A percentile compares a stretch with the other conserved stretches of the same genome.
These are phyloP conservation scores for Staurois parvus DNA, from an alignment of 2,797 vertebrate species.

Conservation along the genomic window DNA sequence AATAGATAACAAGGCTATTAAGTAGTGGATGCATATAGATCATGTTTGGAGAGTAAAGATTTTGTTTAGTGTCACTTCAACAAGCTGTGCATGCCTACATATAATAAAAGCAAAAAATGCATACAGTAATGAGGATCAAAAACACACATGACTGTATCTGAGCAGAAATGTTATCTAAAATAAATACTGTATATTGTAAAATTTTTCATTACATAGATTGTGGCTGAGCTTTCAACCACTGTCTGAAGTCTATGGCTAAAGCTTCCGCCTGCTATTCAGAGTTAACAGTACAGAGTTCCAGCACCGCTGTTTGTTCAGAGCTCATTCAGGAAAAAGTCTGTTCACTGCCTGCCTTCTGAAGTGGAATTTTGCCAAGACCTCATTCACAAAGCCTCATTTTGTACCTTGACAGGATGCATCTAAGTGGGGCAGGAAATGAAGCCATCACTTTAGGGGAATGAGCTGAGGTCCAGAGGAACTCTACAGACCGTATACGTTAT, in stretches of 20 bases:
- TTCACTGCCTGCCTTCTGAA: conserved; percentile 38
- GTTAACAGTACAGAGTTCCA: background rate
- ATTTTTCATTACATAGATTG: background rate
- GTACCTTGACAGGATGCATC: conserved; percentile 59
- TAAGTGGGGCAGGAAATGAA: conserved; percentile 62
- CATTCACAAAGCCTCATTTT: conserved; percentile 55
- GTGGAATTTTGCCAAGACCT: conserved; percentile 55
- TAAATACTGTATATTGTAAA: too few species aligned
- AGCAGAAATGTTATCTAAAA: too few species aligned
- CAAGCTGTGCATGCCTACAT: too few species aligned
- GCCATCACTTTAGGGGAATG: conserved; percentile 59
- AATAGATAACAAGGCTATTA: too few species aligned
- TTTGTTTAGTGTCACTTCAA: too few species aligned
- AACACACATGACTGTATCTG: too few species aligned
- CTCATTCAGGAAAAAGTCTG: conserved; percentile 41
- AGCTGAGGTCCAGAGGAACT: conserved; percentile 50
- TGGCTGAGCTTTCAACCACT: background rate
- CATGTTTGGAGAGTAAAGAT: too few species aligned
- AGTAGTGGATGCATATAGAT: too few species aligned
- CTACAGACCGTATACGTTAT: conserved; percentile 37
- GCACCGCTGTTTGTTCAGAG: conserved; percentile 25
- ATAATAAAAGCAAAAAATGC: too few species aligned
- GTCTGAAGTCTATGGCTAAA: background rate
- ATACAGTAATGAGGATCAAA: too few species aligned
- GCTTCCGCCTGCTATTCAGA: background rate